Evolutionary conservation across 2,888 invertebrate species (phyloP), one percentile per base, ranked within the genome.

Genomic region (Drosophila falleni): DNA sequence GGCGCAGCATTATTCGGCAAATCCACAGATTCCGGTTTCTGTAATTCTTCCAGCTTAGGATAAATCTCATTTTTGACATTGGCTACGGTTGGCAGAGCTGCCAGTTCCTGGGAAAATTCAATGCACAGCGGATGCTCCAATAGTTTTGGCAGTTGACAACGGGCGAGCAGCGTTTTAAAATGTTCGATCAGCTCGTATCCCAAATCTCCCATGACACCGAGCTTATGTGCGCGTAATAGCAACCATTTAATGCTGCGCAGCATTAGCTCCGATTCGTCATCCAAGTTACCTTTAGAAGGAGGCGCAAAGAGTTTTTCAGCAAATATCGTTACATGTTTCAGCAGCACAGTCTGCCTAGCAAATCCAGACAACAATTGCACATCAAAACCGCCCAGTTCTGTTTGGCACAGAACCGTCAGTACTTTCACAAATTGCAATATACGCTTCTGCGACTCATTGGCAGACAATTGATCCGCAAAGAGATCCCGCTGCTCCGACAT

Each of bases 1-100:
- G 37, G 46, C 94, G 91, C 0, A 94, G 91, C 59, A 95, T 94
- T 86, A 95, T 95, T 0, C 94, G 94, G 15, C 94, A 92, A 19
- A 95, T 80, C 86, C 94, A 69, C n/a, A 82, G 73, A 3, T 77
- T 60, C 16, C 74, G 77, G 1, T 90, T 77, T 23, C 33, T 92
- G 85, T 76, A 93, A 60, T 74, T 94, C 93, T 13, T 91, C 90
- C 0, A 93, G 81, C 0, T 92, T 93, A 0, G 95, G 94, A 81
- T 94, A 93, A 62, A 95, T 94, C 59, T 93, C 68, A 6, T 53
- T 29, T 11, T 77, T 85, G 0, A 68, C 49, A 47, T 71, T 29
- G 0, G 13, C 16, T 1, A 47, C n/a, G 1, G 31, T 49, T 26
- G 33, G 54, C 6, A 54, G 23, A 0, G 29, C 26, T 0, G 73